Base-by-base conservation (phyloP, 1,140 invertebrate species). In the Oryctes rhinoceros region DNA sequence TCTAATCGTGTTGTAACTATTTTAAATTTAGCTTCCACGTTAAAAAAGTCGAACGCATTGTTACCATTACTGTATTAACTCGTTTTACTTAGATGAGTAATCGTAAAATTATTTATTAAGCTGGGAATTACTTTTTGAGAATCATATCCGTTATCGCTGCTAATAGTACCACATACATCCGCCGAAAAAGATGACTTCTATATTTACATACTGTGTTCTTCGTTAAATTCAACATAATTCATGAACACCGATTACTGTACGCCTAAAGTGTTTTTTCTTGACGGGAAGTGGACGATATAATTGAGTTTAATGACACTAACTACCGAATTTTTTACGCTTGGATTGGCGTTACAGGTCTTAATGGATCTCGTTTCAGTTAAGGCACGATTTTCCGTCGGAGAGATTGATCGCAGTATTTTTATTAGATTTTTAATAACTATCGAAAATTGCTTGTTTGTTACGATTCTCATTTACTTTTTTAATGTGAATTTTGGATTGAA, bases 221-320 rank as follows among this genome's bases (percentile, higher is more conserved):
- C 39, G 39, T 3, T 44, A 44, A 10, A 5, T 44, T 44, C 1
- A 44, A 44, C 5, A 44, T 44, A 1, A 30, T 44, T 44, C 39
- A 44, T 44, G 9, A 44, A 44, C 49, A 15, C 13, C 49, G 13
- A 53, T 53, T 53, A 53, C 49, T 15, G n/a, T 11, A 53, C 49
- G 49, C n/a, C 4, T 13, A 53, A 65, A 7, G 65, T 18, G 65
- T 67, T 30, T 35, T 44, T 53, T 53, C 65, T 18, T 67, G 24
- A 35, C 10, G 65, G 53, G 18, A 67, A 18, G 30, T 20, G 18
- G 20, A 67, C 10, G 30, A 24, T 35, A 10, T 35, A 67, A 67
- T 67, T 18, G 18, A 67, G 18, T 20, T 67, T 67, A 67, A 67
- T 67, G n/a, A 24, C 20, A 24, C 5, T 67, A 67, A 67, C 62